Base-by-base conservation (phyloP, 2,113 vertebrate species). In the Syngnathus scovelli region DNA sequence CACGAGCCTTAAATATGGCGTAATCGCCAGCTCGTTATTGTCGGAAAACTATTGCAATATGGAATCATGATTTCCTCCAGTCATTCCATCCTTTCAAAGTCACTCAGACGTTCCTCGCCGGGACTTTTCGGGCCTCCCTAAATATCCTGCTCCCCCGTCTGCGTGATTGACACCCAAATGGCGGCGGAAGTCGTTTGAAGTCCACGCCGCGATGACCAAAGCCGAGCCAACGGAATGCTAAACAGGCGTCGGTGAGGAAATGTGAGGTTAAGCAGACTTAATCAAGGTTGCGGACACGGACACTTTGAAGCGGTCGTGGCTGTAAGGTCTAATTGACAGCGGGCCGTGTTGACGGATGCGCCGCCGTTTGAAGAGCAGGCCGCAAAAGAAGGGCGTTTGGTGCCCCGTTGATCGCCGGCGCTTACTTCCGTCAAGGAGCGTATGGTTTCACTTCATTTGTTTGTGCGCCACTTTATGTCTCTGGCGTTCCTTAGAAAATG, bases 121-220 rank as follows among this genome's bases (percentile, higher is more conserved):
- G 38, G 60, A 61, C 38, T 41, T 43, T 61, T 61, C 10, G 39
- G 41, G 39, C 41, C 21, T 62, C 11, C 6, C 19, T 44, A 46
- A 43, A 41, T 62, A 44, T 43, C 38, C 39, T 16, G 41, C 21
- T 43, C 37, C 15, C 4, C 11, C 41, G 12, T 70, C 74, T 66
- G 71, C 67, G 81, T 88, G 89, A 92, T 86, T 89, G 90, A 90
- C 86, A 90, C 75, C 83, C 88, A 90, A 86, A 86, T 89, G 88
- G 90, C 86, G 83, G 85, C 78, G 78, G 83, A 87, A 82, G 73
- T 83, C 82, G 90, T 93, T 93, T 93, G 92, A 90, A 91, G 92
- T 91, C 83, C 12, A 71, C 83, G 88, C 83, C 74, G 92, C 91
- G 92, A 90, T 90, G 89, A 89, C 89, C 86, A 90, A 89, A 93